Base-by-base conservation (phyloP, 2,113 vertebrate species). In the Merops nubicus region DNA sequence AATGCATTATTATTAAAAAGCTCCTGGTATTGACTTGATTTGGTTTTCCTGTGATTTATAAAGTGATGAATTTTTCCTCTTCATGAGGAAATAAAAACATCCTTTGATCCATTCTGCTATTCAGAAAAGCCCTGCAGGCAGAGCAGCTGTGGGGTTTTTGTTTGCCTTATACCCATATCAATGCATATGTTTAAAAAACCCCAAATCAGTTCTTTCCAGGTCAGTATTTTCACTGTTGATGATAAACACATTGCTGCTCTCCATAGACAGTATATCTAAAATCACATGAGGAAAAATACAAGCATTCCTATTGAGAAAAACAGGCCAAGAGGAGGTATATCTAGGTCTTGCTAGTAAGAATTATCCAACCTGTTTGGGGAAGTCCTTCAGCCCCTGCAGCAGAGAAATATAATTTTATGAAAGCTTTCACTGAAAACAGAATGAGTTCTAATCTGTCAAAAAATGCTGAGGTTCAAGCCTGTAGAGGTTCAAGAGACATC, bases 1-100 rank as follows among this genome's bases (percentile, higher is more conserved):
- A 93, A 94, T 34, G 60, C 56, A 92, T 88, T 96, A 76, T 85
- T 93, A 84, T 84, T 94, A 93, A 78, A 96, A 93, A 78, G 67
- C 68, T 94, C 47, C 92, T 94, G 93, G 92, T 93, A 94, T 77
- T 96, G 85, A 90, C 95, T 95, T 94, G 53, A 93, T 84, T 88
- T 84, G 81, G 7, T 93, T 93, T 95, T 93, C 76, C 90, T 83
- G 43, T 81, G 88, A 94, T 94, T 96, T 96, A 96, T 89, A 84
- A 95, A 93, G 78, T 81, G 85, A 92, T 92, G 88, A 95, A 88
- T 96, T 96, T 92, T 95, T 95, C 85, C 90, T 92, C 85, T 94
- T 92, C 72, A 67, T 69, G 81, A 94, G 90, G 90, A 97, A 95
- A 92, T 93, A 95, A 92, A 93, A 96, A 88, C 85, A 95, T 81